phyloP scores from a whole-genome alignment of 37 sponge, comb jelly and placozoan species.

The Cladorhizidae sp. region DNA sequence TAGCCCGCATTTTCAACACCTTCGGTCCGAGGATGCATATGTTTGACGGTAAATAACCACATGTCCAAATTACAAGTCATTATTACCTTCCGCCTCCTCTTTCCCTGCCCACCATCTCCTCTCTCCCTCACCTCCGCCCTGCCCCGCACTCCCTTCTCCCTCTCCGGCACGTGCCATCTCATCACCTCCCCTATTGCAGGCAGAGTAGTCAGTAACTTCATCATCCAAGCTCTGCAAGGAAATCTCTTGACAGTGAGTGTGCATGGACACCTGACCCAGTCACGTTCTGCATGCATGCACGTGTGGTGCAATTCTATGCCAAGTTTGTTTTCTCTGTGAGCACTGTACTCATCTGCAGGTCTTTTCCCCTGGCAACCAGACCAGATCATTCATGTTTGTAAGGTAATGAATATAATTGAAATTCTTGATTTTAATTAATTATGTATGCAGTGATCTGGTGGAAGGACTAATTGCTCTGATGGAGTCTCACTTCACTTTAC shows the following conservation, averaged over 20 bases:
- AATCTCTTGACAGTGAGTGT: conserved; percentile 75
- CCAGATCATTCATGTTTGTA: conserved; percentile 93
- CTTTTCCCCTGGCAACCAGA: conserved; percentile 83
- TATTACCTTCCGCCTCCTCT: no score
- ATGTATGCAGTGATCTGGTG: conserved; percentile 81
- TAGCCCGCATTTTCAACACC: conserved; percentile 97
- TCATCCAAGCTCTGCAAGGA: conserved; percentile 84
- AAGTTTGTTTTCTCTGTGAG: no score
- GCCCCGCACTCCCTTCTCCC: no score
- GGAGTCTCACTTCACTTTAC: conserved; percentile 74
- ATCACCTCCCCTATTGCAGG: conserved; percentile 32
- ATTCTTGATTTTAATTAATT: no score
- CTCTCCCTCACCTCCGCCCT: no score
- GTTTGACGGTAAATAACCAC: conserved; percentile 88
- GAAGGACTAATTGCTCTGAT: conserved; percentile 84
- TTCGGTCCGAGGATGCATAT: conserved; percentile 97
- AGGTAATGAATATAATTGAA: conserved; percentile 47
- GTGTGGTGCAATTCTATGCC: no score
- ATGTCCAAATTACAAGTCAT: no score
- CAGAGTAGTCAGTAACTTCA: conserved; percentile 95
- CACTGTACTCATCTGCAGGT: conserved; percentile 50
- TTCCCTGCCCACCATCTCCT: no score
- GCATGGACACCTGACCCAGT: no score
- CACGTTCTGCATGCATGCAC: no score
- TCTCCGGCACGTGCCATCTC: not conserved